Base-by-base conservation (phyloP, 2,888 invertebrate species). In the Steinernema hermaphroditum region DNA sequence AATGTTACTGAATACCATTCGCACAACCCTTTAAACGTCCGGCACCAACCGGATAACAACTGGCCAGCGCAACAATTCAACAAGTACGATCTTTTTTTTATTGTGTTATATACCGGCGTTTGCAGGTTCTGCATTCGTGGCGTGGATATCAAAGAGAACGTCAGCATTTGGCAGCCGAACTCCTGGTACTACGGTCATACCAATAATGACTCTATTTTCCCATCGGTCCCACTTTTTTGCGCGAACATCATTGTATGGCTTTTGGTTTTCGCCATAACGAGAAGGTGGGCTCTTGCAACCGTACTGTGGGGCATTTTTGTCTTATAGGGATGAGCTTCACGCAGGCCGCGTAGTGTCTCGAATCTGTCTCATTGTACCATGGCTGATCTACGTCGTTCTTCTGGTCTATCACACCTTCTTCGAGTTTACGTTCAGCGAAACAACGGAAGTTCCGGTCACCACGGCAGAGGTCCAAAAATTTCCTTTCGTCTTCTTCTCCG, bases 61-160 rank as follows among this genome's bases (percentile, higher is more conserved):
- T 81, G 81, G 81, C 80, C 81, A 22, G 79, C 81, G 8, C 80
- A 81, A 69, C 80, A 81, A 71, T 81, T 81, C 70, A 81, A 81
- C 68, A 69, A 74, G 81, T 81, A 32, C 12, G 57, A 43, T 44
- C 34, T 34, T n/a, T 19, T 29, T 8, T 41, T 43, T 54, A 46
- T 19, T 16, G 6, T 19, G 49, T 49, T 49, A n/a, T n/a, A n/a
- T 49, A 24, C 27, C 6, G 54, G 22, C 9, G 2, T 8, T 4
- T 27, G 6, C 27, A 62, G 62, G 16, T 62, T 32, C 27, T 29
- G 29, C 16, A 29, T 62, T 4, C 62, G 62, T 12, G 16, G 16
- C 16, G 27, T 62, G 8, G n/a, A 34, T 19, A 29, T 27, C 29
- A 12, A 12, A 4, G 37, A 37, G 12, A 37, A 37, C 37, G 12